A percentile compares a stretch with the other conserved stretches of the same genome.
Conservation (phyloP, 2,888 invertebrate species). For the Cheilosia grossa region DNA sequence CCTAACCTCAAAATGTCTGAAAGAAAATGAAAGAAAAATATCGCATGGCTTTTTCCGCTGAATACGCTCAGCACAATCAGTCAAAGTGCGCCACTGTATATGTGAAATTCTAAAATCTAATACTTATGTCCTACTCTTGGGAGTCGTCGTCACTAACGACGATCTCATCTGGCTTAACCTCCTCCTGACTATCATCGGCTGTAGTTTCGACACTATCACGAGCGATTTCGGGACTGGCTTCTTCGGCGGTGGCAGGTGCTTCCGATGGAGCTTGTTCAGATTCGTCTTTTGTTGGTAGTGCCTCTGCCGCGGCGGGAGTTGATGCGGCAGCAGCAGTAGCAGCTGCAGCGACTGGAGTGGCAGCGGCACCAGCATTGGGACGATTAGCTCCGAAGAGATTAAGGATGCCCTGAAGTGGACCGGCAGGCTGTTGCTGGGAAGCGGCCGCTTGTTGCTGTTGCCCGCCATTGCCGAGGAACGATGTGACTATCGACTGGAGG, state of each 20-base stretch:
- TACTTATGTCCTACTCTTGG: constrained; percentile 60
- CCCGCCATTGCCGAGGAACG: constrained; percentile 79
- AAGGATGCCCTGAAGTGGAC: constrained; percentile 81
- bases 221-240: constrained; percentile 77
- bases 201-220: constrained; percentile 77
- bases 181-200: constrained; percentile 79
- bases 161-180: constrained; percentile 80
- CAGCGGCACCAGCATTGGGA: constrained; percentile 76
- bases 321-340: constrained; percentile 53
- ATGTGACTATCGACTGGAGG: constrained; percentile 80
- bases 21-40: constrained; percentile 57
- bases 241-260: constrained; percentile 48
- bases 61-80: constrained; percentile 72
- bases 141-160: constrained; percentile 80
- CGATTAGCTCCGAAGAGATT: constrained; percentile 81
- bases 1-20: constrained; percentile 64
- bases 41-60: constrained; percentile 67
- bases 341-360: constrained; percentile 74
- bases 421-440: constrained; percentile 75
- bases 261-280: constrained; percentile 63
- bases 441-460: constrained; percentile 75
- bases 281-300: constrained; percentile 52
- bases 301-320: constrained; percentile 30
- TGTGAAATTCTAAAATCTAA: constrained; percentile 55
- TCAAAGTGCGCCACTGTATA: constrained; percentile 76